Conservation (phyloP, 2,888 invertebrate species). For the Mycalesis mineus region DNA sequence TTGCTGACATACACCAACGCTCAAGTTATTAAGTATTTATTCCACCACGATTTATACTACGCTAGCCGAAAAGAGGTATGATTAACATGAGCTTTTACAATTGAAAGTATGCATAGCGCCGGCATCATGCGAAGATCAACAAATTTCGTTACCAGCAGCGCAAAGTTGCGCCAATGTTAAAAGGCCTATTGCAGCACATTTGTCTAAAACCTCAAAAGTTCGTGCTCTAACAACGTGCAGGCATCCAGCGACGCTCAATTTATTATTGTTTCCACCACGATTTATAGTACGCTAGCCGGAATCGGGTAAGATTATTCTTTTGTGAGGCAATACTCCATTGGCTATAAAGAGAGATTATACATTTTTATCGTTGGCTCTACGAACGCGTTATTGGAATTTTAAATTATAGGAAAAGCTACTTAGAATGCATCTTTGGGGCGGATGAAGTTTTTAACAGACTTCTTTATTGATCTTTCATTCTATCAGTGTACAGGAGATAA, state of each 20-base stretch:
- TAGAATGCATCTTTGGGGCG: background rate
- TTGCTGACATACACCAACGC: too few species aligned
- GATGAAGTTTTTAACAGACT: too few species aligned
- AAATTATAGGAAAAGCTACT: slow-evolving; percentile 7
- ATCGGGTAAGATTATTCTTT: slow-evolving; percentile 22
- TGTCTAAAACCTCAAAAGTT: slow-evolving; percentile 3
- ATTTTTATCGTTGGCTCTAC: slow-evolving; percentile 13
- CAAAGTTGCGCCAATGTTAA: background rate
- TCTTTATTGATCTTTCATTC: background rate
- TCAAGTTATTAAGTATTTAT: too few species aligned
- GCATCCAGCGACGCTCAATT: slow-evolving; percentile 31
- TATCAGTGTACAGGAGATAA: background rate
- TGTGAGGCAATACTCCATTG: slow-evolving; percentile 5
- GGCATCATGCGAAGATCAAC: too few species aligned
- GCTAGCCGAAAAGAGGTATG: too few species aligned
- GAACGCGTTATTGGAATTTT: slow-evolving; percentile 8
- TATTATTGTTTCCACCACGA: slow-evolving; percentile 30
- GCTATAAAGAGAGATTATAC: slow-evolving; percentile 10
- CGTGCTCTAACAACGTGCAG: slow-evolving; percentile 21
- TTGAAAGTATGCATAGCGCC: too few species aligned
- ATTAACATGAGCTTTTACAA: too few species aligned
- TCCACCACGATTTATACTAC: too few species aligned
- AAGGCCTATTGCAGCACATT: background rate
- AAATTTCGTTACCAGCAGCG: too few species aligned
- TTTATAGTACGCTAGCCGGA: slow-evolving; percentile 24